A percentile compares a stretch with the other conserved stretches of the same genome.
These are phyloP conservation scores for Urosaurus nigricauda DNA, from an alignment of 2,797 vertebrate genomes.

Conservation along the genomic window DNA sequence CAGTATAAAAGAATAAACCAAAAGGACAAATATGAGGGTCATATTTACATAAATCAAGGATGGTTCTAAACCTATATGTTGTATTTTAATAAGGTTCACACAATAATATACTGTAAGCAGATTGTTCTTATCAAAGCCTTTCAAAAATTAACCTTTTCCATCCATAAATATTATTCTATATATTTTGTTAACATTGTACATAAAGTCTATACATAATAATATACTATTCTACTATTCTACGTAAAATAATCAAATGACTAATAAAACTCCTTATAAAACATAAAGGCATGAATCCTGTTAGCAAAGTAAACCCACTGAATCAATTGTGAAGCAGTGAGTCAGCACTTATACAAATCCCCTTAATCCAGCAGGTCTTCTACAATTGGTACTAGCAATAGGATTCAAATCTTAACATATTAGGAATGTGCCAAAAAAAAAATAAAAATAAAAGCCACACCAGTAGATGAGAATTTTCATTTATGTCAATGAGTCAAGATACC, in stretches of 20 bases:
- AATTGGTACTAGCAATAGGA: too few species aligned
- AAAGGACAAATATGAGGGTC: not conserved
- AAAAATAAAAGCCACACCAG: not conserved
- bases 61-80: not conserved
- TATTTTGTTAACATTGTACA: not conserved
- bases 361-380: too few species aligned
- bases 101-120: not conserved
- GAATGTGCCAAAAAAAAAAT: not conserved
- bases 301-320: too few species aligned
- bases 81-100: not conserved
- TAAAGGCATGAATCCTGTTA: too few species aligned
- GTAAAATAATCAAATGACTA: not conserved
- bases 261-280: not conserved
- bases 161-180: not conserved
- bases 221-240: not conserved
- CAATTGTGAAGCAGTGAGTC: too few species aligned
- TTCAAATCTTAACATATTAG: not conserved
- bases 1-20: constrained; percentile 15
- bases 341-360: too few species aligned
- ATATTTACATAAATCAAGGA: constrained; percentile 7
- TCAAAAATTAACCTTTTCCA: not conserved
- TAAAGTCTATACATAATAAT: not conserved
- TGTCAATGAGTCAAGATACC: not conserved
- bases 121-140: not conserved
- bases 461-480: not conserved